Percentiles rank a stretch among this genome's conserved stretches.
Evolutionary conservation across 2,888 invertebrate species (phyloP).

Genomic region (Synergus itoensis): DNA sequence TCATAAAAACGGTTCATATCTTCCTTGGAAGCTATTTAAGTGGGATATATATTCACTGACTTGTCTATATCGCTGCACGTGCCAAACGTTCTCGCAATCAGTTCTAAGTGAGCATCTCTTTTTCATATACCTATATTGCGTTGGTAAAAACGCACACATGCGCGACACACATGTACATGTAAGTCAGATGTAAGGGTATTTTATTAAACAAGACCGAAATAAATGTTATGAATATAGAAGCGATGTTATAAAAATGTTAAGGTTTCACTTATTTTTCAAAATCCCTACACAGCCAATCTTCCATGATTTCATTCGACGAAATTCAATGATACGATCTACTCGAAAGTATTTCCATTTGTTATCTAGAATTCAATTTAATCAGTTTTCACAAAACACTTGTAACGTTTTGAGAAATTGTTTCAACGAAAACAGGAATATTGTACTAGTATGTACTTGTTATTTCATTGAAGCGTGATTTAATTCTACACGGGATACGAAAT

Average conservation of each 20-base stretch:
- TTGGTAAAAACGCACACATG: slow-evolving; percentile 31
- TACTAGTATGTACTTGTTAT: not conserved
- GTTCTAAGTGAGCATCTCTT: slow-evolving; percentile 12
- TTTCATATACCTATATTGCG: slow-evolving; percentile 27
- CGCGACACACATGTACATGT: slow-evolving; percentile 49
- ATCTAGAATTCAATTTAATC: not conserved
- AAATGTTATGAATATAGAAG: slow-evolving; percentile 52
- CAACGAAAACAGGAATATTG: slow-evolving; percentile 2
- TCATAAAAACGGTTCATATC: not conserved
- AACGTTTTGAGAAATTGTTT: not conserved
- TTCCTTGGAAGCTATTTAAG: slow-evolving; percentile 9
- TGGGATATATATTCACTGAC: slow-evolving; percentile 20
- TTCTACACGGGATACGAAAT: not conserved
- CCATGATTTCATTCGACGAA: not conserved
- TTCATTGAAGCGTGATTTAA: not conserved
- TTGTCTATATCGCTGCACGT: slow-evolving; percentile 26
- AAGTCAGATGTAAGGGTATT: slow-evolving; percentile 55
- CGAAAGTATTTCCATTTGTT: not conserved
- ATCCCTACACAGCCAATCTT: not conserved
- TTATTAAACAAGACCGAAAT: slow-evolving; percentile 54
- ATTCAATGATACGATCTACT: not conserved
- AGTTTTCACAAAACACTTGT: slow-evolving; percentile 1
- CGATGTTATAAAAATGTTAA: slow-evolving; percentile 34
- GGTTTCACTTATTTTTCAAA: not conserved
- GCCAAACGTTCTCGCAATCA: slow-evolving; percentile 30